These are phyloP conservation scores for Xenopus petersii DNA, from an alignment of 2,797 vertebrate species.

Conservation along the genomic window DNA sequence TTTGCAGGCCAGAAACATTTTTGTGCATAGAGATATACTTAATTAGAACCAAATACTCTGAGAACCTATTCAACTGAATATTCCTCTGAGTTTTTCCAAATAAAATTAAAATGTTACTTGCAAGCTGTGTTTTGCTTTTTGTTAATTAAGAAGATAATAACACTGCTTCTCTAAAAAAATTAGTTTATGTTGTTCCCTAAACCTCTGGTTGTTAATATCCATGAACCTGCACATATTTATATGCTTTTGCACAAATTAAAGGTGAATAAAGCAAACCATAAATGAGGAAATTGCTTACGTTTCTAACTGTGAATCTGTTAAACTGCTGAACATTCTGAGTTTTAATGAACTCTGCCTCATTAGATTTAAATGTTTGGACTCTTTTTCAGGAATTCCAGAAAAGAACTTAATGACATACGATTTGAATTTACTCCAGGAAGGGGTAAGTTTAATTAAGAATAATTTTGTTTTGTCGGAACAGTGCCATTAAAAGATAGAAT, in stretches of 20 bases:
- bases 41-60: conserved; percentile 28
- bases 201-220: conserved; percentile 42
- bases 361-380: conserved; percentile 62
- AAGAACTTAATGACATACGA: conserved; percentile 96
- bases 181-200: conserved; percentile 33
- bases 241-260: conserved; percentile 31
- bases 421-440: conserved; percentile 97
- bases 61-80: not conserved
- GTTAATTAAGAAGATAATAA: conserved; percentile 41
- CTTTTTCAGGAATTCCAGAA: conserved; percentile 86
- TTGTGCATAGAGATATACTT: conserved; percentile 10
- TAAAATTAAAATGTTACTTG: conserved; percentile 36
- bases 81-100: conserved; percentile 16
- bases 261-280: conserved; percentile 34
- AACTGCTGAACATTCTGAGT: conserved; percentile 51
- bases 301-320: conserved; percentile 50
- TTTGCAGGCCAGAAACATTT: not conserved
- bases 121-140: conserved; percentile 42
- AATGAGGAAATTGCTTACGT: conserved; percentile 48
- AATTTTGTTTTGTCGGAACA: too few relatives aligned
- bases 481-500: too few relatives aligned
- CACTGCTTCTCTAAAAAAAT: conserved; percentile 35
- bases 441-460: conserved; percentile 74
- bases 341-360: conserved; percentile 54
- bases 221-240: conserved; percentile 42